phyloP scores from a whole-genome alignment of 2,888 invertebrate species.

The Mechanitis mazaeus region DNA sequence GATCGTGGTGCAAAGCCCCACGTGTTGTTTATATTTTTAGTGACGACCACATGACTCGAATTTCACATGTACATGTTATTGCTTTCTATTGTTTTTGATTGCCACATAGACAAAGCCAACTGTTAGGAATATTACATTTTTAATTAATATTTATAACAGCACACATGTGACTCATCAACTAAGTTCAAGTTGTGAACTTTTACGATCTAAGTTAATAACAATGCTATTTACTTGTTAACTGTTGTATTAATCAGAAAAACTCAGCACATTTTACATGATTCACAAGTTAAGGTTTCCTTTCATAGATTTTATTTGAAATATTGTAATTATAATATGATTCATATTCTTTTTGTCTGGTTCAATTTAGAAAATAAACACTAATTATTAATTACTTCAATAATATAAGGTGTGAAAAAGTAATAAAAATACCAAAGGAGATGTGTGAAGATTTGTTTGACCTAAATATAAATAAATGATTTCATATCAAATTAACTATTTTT shows the following conservation, averaged over 20 bases:
- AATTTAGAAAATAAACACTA: too few species aligned
- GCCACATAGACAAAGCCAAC: slow-evolving; percentile 7
- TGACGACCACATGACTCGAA: slow-evolving; percentile 58
- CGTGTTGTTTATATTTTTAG: slow-evolving; percentile 76
- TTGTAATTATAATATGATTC: too few species aligned
- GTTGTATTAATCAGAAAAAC: background rate
- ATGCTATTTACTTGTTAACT: background rate
- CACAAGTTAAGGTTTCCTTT: too few species aligned
- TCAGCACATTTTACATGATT: background rate
- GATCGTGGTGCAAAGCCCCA: slow-evolving; percentile 43
- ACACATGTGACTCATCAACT: background rate
- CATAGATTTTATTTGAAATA: too few species aligned
- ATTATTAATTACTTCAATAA: too few species aligned
- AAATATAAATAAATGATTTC: too few species aligned
- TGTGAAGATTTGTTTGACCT: too few species aligned
- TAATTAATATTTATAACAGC: background rate
- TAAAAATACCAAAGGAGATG: too few species aligned
- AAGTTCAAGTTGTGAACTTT: slow-evolving; percentile 5
- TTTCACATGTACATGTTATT: slow-evolving; percentile 44
- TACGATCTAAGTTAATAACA: background rate
- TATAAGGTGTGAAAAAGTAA: too few species aligned
- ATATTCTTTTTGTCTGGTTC: too few species aligned
- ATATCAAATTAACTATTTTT: too few species aligned
- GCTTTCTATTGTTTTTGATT: slow-evolving; percentile 26
- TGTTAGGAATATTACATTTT: background rate